Base-by-base conservation (phyloP, 1,140 invertebrate species). In the Hycleus phaleratus region DNA sequence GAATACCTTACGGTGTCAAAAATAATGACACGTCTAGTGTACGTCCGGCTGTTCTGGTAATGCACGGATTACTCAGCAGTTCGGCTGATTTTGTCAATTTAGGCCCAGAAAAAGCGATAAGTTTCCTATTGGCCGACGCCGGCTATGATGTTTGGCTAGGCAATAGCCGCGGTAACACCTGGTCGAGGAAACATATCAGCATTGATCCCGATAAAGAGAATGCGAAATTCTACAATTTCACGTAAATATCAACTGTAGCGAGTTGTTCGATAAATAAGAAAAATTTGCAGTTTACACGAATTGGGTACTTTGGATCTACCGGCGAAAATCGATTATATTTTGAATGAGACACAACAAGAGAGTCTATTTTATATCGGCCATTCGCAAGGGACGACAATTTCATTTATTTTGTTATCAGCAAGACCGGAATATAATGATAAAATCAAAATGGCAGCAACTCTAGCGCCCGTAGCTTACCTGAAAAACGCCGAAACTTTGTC, bases 81-180 rank as follows among this genome's bases (percentile, higher is more conserved):
- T 81, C 81, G 0, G 75, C 77, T 0, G 77, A 82, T 61, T 87
- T 75, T 74, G 73, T 85, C 10, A 69, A 80, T 10, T 77, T 79
- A 66, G 76, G 77, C 7, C 81, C 82, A 4, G 73, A 78, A 56
- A 74, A 75, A 56, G 72, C 73, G 76, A 12, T 66, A 84, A 56
- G 79, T 0, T 84, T 79, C 61, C 75, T 82, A 49, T 70, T 86
- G 18, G 79, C 81, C 4, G 79, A 85, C 50, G 73, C 72, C 10
- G 81, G 81, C 0, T 85, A 83, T 57, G 82, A 85, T 61, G 83
- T 86, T 2, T 86, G 83, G 83, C 56, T 86, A 47, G 81, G 80
- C 0, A 86, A 86, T 63, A 77, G 76, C 6, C 70, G 83, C 56
- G 43, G 40, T 44, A 42, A 40, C n/a, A 40, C 26, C 1, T 43